Evolutionary conservation across 1,140 invertebrate species (phyloP), one percentile per base, ranked within the genome.

Genomic region (Bombus superbus): DNA sequence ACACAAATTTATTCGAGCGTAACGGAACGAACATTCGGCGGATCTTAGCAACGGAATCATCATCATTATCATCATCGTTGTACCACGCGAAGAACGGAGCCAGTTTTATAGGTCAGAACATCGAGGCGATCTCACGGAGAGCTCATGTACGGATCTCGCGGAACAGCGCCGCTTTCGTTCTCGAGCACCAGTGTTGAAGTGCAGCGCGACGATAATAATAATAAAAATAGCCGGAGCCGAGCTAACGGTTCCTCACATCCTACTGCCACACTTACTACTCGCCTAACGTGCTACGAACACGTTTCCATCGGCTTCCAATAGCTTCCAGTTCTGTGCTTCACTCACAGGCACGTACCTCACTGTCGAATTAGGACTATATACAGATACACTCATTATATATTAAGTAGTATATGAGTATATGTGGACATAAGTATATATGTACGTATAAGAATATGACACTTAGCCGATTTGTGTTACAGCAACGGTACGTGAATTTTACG

Each of bases 211-310:
- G 91, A 91, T 84, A 91, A 93, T 79, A 66, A 87, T 91, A 90
- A 93, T 91, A 92, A 93, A 93, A 93, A 93, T 93, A 92, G 88
- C 88, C 85, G 62, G 86, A 92, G 91, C 88, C 91, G 89, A 91
- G 83, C 83, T 93, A 94, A 94, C 93, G 94, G 93, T 94, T 92
- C 86, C 88, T 93, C 88, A 91, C 89, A 94, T 94, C 94, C 94
- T 94, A 94, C 94, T 94, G 93, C 92, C 94, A 94, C 92, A 94
- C 93, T 94, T 94, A 92, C 78, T 78, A 81, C 85, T 89, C 75
- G 75, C 76, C 77, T 79, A 83, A 85, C 86, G 71, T 71, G 73
- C 83, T 82, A 77, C 66, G 88, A 85, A 57, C 78, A 76, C 78
- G 74, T 87, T 86, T 87, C 81, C 85, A 78, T 72, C 32, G 25